These are phyloP conservation scores for Drosophila suboccidentalis DNA, from an alignment of 2,888 invertebrate genomes.

Conservation along the genomic window DNA sequence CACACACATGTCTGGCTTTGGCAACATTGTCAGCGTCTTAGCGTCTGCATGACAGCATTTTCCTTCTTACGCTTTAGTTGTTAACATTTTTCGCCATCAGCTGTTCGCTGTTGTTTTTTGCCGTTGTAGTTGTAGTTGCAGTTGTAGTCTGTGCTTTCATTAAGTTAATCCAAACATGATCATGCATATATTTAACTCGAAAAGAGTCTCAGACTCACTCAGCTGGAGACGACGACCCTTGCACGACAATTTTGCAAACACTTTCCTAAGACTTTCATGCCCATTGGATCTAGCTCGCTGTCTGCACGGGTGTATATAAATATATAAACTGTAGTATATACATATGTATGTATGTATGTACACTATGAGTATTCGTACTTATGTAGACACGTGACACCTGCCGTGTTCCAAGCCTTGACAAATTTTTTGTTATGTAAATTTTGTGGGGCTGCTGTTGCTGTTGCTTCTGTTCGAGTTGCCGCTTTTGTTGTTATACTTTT, in stretches of 20 bases:
- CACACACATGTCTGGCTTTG: slow-evolving; percentile 4
- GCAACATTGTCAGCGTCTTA: slow-evolving; percentile 60
- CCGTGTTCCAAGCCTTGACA: slow-evolving; percentile 57
- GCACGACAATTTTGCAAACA: slow-evolving; percentile 33
- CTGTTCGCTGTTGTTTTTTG: slow-evolving; percentile 36
- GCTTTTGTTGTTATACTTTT: slow-evolving; percentile 53
- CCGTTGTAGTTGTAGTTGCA: slow-evolving; percentile 18
- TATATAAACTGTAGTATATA: slow-evolving; percentile 1
- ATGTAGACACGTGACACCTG: slow-evolving; percentile 54
- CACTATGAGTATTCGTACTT: slow-evolving; percentile 35
- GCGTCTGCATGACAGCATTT: slow-evolving; percentile 46
- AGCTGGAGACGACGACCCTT: slow-evolving; percentile 39
- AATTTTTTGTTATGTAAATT: slow-evolving; percentile 77
- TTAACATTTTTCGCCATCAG: slow-evolving; percentile 51
- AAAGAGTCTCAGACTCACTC: slow-evolving; percentile 15
- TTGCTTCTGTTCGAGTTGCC: slow-evolving; percentile 43
- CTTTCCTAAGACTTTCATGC: slow-evolving; percentile 56
- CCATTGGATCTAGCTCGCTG: slow-evolving; percentile 37
- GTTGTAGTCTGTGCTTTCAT: slow-evolving; percentile 66
- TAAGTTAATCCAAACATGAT: slow-evolving; percentile 83
- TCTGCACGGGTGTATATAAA: slow-evolving; percentile 5
- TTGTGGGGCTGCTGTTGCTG: slow-evolving; percentile 27
- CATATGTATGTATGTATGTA: not conserved
- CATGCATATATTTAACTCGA: slow-evolving; percentile 68
- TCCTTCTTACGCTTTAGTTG: slow-evolving; percentile 39